These are phyloP conservation scores for Saccostrea cuccullata DNA, from an alignment of 1,140 invertebrate species.

Conservation along the genomic window DNA sequence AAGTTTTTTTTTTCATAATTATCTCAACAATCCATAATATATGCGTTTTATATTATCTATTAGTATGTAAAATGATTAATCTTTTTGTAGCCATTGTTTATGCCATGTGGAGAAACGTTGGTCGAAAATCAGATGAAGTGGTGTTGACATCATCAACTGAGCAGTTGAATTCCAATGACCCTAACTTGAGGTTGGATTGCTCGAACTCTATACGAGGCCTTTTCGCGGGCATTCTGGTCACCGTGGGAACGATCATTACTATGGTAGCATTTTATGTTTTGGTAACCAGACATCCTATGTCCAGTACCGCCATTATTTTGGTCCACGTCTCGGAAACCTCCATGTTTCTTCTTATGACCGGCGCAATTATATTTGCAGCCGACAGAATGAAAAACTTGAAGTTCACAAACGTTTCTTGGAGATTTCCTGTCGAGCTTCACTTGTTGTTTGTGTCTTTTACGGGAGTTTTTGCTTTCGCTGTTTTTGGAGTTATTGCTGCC, in stretches of 20 bases:
- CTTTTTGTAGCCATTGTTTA: conserved; percentile 39
- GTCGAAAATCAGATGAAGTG: not conserved
- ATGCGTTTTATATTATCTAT: too few relatives aligned
- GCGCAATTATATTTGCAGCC: conserved; percentile 62
- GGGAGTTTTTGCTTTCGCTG: conserved; percentile 93
- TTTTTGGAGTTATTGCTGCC: conserved; percentile 95
- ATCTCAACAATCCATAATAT: too few relatives aligned
- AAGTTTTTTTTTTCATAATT: too few relatives aligned
- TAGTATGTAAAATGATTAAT: not conserved
- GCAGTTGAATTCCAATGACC: not conserved
- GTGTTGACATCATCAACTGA: not conserved
- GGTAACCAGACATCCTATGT: conserved; percentile 37
- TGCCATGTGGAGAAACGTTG: conserved; percentile 48
- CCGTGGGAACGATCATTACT: conserved; percentile 94
- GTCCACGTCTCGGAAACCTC: conserved; percentile 64
- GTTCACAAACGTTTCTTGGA: conserved; percentile 89
- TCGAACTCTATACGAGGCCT: conserved; percentile 88
- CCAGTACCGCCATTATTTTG: conserved; percentile 60
- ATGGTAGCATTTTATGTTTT: conserved; percentile 94
- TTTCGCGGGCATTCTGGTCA: conserved; percentile 91
- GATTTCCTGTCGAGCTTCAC: conserved; percentile 91
- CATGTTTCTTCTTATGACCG: conserved; percentile 63
- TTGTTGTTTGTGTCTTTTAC: conserved; percentile 93
- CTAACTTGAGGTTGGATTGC: not conserved
- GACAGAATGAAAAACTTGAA: conserved; percentile 90